A percentile compares a stretch with the other conserved stretches of the same genome.
These are phyloP conservation scores for Penaeus indicus DNA, from an alignment of 1,140 invertebrate species.

Conservation along the genomic window DNA sequence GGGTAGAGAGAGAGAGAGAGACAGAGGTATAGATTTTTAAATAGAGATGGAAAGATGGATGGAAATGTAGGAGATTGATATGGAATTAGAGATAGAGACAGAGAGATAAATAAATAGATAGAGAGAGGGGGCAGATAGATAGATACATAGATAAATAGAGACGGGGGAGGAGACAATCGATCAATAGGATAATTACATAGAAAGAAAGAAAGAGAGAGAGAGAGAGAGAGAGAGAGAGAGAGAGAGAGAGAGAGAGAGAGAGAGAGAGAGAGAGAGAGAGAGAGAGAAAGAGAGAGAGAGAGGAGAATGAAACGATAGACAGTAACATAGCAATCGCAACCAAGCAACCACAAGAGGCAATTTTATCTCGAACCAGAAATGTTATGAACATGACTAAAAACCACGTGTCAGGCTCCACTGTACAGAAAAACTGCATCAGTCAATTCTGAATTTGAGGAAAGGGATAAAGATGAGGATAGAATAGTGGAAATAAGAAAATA, in stretches of 20 bases:
- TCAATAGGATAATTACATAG: not conserved
- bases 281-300: not conserved
- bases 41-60: not conserved
- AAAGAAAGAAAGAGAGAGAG: not conserved
- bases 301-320: not conserved
- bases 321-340: not conserved
- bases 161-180: not conserved
- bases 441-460: too few relatives aligned
- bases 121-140: not conserved
- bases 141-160: not conserved
- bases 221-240: not conserved
- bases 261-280: not conserved
- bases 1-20: not conserved
- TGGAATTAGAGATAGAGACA: not conserved
- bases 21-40: not conserved
- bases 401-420: too few relatives aligned
- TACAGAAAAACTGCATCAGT: too few relatives aligned
- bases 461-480: too few relatives aligned
- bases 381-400: too few relatives aligned
- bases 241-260: conserved; percentile 1
- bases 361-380: too few relatives aligned
- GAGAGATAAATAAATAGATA: not conserved
- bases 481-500: too few relatives aligned
- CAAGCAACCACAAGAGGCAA: too few relatives aligned
- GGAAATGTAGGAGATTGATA: not conserved